Conservation (phyloP, 2,113 vertebrate species). For the Todiramphus chloris region DNA sequence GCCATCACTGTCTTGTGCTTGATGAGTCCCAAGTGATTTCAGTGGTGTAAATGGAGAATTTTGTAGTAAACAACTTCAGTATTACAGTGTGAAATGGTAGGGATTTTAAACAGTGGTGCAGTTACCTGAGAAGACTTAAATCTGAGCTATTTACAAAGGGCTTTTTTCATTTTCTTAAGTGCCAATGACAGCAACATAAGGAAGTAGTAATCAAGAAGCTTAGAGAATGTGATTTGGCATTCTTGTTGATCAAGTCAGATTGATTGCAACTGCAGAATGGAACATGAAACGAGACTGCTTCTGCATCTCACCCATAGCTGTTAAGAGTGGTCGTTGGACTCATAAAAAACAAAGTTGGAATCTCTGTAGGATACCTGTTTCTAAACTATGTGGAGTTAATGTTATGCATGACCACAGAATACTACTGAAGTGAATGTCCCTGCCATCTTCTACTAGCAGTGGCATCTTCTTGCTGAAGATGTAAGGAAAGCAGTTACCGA, state of each 20-base stretch:
- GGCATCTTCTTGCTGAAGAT: neutral
- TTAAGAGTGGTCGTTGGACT: neutral
- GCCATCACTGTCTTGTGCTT: neutral
- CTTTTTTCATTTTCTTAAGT: neutral
- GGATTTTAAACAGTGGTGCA: neutral
- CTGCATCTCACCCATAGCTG: neutral
- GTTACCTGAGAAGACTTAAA: neutral
- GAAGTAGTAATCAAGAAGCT: neutral
- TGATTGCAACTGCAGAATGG: neutral
- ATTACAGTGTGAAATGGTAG: neutral
- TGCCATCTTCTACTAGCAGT: neutral
- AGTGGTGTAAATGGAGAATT: neutral
- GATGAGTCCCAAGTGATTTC: neutral
- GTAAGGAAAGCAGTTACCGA: neutral
- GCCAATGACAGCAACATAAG: neutral
- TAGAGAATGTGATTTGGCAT: neutral
- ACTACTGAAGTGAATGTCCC: neutral
- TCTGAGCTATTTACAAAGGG: neutral
- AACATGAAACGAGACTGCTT: slow-evolving; percentile 8
- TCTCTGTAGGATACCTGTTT: neutral
- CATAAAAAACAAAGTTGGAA: neutral
- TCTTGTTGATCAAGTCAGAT: neutral
- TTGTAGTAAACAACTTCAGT: neutral
- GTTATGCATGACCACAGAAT: neutral
- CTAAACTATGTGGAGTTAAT: neutral